These are phyloP conservation scores for Drosophila nr. fundita DNA, from an alignment of 2,888 invertebrate species.

Conservation along the genomic window DNA sequence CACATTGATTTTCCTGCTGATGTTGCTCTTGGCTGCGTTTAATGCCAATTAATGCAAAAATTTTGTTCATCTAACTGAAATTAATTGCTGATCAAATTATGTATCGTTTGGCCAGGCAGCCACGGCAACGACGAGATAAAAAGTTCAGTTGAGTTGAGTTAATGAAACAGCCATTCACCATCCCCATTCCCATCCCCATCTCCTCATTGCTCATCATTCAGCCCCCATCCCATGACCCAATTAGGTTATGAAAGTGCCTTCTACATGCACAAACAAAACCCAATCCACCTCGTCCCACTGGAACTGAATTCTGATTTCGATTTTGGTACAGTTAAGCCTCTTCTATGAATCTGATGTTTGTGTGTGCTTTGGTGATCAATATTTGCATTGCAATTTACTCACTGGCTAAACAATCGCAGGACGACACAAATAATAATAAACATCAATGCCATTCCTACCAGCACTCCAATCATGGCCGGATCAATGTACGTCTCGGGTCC, in stretches of 20 bases:
- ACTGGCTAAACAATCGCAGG: constrained; percentile 96
- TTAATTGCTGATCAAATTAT: constrained; percentile 67
- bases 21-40: constrained; percentile 40
- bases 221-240: constrained; percentile 56
- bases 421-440: constrained; percentile 97
- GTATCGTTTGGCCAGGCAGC: constrained; percentile 41
- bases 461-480: constrained; percentile 95
- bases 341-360: background rate
- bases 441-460: constrained; percentile 96
- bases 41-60: constrained; percentile 67
- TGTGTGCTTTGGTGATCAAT: constrained; percentile 52
- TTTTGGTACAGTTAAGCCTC: constrained; percentile 5
- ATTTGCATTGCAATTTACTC: constrained; percentile 85
- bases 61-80: constrained; percentile 67
- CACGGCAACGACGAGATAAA: constrained; percentile 16
- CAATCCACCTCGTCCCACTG: background rate
- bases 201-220: background rate
- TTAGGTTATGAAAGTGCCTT: constrained; percentile 35
- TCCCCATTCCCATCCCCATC: constrained; percentile 23
- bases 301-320: background rate
- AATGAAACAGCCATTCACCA: constrained; percentile 41
- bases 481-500: constrained; percentile 90
- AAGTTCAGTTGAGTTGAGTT: constrained; percentile 27
- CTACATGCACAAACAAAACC: background rate
- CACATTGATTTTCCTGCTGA: constrained; percentile 4